Evolutionary conservation across 1,140 invertebrate genomes (phyloP).

Genomic region (Anastrepha ludens): DNA sequence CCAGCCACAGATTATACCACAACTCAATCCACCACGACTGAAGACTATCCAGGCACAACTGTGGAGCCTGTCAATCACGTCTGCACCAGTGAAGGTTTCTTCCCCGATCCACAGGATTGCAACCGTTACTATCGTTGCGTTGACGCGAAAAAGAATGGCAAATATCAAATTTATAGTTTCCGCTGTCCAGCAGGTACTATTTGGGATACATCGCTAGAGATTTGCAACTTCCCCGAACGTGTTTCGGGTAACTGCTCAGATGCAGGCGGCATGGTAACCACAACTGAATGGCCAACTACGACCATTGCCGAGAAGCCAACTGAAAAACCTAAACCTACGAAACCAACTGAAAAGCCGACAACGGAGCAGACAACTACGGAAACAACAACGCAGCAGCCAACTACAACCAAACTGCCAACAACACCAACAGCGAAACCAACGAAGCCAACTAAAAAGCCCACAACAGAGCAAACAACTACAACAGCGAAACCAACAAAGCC

Average conservation of each 20-base stretch:
- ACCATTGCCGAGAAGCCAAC: constrained; percentile 50
- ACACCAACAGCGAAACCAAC: constrained; percentile 48
- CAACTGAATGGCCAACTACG: constrained; percentile 54
- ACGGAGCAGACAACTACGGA: constrained; percentile 57
- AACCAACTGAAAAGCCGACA: constrained; percentile 6
- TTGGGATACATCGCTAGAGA: constrained; percentile 78
- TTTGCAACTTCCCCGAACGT: constrained; percentile 78
- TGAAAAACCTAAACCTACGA: constrained; percentile 19
- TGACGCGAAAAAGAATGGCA: constrained; percentile 75
- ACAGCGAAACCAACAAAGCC: constrained; percentile 54
- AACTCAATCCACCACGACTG: constrained; percentile 56
- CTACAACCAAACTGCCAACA: constrained; percentile 63
- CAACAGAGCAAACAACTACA: constrained; percentile 55
- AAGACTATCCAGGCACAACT: constrained; percentile 59
- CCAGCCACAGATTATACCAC: constrained; percentile 60
- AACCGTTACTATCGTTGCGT: constrained; percentile 83
- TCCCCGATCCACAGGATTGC: constrained; percentile 76
- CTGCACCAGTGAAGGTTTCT: constrained; percentile 65
- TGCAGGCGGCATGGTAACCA: constrained; percentile 57
- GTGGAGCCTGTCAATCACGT: constrained; percentile 62
- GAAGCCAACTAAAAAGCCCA: constrained; percentile 49
- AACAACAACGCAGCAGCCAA: not conserved
- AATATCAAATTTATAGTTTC: constrained; percentile 78
- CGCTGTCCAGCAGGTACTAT: constrained; percentile 80
- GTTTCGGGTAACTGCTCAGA: constrained; percentile 67